Evolutionary conservation across 2,888 invertebrate species (phyloP).

Genomic region (Nephrotoma guestfalica): DNA sequence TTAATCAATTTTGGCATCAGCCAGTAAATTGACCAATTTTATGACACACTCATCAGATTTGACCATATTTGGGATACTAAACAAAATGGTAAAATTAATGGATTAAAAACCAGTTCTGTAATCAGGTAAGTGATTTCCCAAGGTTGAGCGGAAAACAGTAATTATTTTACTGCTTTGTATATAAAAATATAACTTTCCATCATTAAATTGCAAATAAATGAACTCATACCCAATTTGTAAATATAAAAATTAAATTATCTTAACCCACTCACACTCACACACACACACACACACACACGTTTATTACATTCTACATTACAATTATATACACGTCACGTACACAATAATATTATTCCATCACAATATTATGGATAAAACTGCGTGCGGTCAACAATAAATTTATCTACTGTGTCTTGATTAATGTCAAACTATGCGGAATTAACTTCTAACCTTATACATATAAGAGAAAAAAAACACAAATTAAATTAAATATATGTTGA

Average conservation of each 20-base stretch:
- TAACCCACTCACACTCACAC: not conserved
- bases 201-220: not conserved
- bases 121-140: not conserved
- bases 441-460: not conserved
- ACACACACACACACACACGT: not conserved
- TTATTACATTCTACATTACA: not conserved
- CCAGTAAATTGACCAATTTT: too few species aligned
- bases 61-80: too few species aligned
- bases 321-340: not conserved
- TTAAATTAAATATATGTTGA: not conserved
- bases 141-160: not conserved
- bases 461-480: not conserved
- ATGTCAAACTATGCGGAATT: not conserved
- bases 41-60: too few species aligned
- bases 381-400: not conserved
- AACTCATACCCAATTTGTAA: not conserved
- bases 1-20: too few species aligned
- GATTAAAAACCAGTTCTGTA: not conserved
- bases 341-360: too few species aligned
- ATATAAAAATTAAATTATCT: not conserved
- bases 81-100: not conserved
- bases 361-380: not conserved
- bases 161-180: not conserved
- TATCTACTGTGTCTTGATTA: not conserved
- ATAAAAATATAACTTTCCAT: not conserved